Evolutionary conservation across 2,888 invertebrate species (phyloP), one percentile per base, ranked within the genome.

Genomic region (Rhabditophanes sp.): DNA sequence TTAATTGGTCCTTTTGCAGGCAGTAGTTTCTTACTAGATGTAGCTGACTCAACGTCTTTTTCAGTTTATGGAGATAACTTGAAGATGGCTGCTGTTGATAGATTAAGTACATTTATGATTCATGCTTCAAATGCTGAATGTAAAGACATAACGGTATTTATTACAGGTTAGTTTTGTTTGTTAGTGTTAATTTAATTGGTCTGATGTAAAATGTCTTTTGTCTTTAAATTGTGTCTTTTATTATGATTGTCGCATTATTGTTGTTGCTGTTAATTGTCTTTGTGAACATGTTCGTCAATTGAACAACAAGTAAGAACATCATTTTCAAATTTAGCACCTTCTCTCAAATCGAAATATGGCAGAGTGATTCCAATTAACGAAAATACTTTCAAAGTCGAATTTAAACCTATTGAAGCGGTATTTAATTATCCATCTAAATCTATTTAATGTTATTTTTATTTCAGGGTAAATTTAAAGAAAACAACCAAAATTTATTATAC

Each of bases 61-160:
- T 67, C 68, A 26, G 74, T 75, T 5, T 71, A 70, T 42, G 78
- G 78, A 5, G 74, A 73, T 41, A 76, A 76, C 1, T 66, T 78
- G 12, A 72, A 73, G 34, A 69, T 73, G 31, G 53, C 48, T 8
- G 50, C 53, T 4, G 72, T 77, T 21, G 73, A 75, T 53, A 69
- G 70, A 35, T 68, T 72, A 3, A 72, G 75, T 1, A 67, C 68
- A 15, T 74, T 78, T 53, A 71, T 72, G 36, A 67, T 78, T 22
- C 73, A 68, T 39, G 68, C 70, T 9, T 56, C 65, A n/a, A 57
- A 53, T 19, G 65, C 65, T n/a, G 66, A 66, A 7, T 52, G 56
- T 1, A 59, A 63, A 8, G 65, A 65, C 30, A 60, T 67, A 30
- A 64, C 60, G 18, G 60, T 69, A 24, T 48, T 56, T 14, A 67